Base-by-base conservation (phyloP, 2,797 vertebrate genomes). In the Salmo trutta region DNA sequence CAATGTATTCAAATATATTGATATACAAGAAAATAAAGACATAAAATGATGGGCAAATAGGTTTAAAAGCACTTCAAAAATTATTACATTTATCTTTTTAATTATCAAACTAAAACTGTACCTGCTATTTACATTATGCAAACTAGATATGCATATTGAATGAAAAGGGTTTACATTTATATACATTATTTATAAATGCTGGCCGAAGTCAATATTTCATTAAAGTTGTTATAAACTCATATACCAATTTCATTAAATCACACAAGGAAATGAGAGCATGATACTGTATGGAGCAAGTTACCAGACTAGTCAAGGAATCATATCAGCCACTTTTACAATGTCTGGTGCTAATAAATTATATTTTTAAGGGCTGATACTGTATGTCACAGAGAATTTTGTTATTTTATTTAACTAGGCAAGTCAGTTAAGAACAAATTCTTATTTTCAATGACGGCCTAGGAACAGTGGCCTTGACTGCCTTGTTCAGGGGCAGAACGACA, bases 141-240 rank as follows among this genome's bases (percentile, higher is more conserved):
- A 94, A 94, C 93, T 94, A 94, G 89, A 95, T 92, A 91, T 93
- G 90, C 90, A 92, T 93, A 90, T 91, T 84, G 88, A 92, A 94
- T 95, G 95, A 92, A 95, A 95, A 95, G 93, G 92, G 91, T 93
- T 91, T 93, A 93, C 90, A 90, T 91, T 91, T 94, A 94, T 95
- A 88, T 94, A 94, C 93, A 94, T 89, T 93, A 94, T 94, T 92
- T 94, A 94, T 93, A 94, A 93, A 93, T 91, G 91, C 89, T 92
- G 91, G 88, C 86, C 88, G 79, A 91, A 92, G 88, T 93, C 90
- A 91, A 89, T 85, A 90, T 88, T 90, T 82, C 86, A 85, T 86
- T 88, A 85, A 84, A 73, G 83, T 88, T 88, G 84, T 86, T 91
- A 84, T 87, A 88, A 85, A 84, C 82, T 87, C 84, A 91, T 87